A percentile compares a stretch with the other conserved stretches of the same genome.
Conservation (phyloP, 2,113 vertebrate species). For the Festucalex cinctus region DNA sequence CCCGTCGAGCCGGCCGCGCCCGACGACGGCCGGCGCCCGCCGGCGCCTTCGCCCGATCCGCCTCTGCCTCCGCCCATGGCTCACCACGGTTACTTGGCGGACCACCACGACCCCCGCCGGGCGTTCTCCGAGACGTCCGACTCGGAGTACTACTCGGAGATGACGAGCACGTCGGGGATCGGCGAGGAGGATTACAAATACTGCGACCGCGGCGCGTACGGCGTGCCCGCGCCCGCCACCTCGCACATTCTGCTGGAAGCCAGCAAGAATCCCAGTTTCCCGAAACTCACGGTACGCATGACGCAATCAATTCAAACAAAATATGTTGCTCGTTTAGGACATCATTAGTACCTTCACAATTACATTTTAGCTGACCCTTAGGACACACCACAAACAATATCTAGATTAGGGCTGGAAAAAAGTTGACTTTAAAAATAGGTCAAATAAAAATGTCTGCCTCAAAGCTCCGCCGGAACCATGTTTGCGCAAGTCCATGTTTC, state of each 20-base stretch:
- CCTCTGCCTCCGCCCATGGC: conserved; percentile 69
- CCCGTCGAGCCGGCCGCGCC: conserved; percentile 81
- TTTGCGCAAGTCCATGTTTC: too few species aligned
- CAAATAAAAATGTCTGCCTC: too few species aligned
- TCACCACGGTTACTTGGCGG: conserved; percentile 76
- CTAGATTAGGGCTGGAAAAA: too few species aligned
- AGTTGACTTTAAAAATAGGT: too few species aligned
- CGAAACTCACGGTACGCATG: conserved; percentile 75
- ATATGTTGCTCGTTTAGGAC: too few species aligned
- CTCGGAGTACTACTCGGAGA: conserved; percentile 78
- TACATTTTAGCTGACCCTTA: too few species aligned
- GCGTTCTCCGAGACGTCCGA: conserved; percentile 77
- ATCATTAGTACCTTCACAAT: too few species aligned
- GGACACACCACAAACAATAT: too few species aligned
- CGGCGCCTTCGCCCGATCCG: conserved; percentile 66
- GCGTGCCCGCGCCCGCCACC: conserved; percentile 57
- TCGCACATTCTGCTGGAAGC: conserved; percentile 82
- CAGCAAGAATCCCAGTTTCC: conserved; percentile 81
- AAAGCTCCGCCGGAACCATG: too few species aligned
- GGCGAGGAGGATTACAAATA: conserved; percentile 70
- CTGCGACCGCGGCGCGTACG: conserved; percentile 66
- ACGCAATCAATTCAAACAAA: too few species aligned
- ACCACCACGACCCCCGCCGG: conserved; percentile 61
- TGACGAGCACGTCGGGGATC: conserved; percentile 75
- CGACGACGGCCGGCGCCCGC: conserved; percentile 62